phyloP scores from a whole-genome alignment of 2,888 invertebrate genomes.

The Rhamphomyia laevipes region DNA sequence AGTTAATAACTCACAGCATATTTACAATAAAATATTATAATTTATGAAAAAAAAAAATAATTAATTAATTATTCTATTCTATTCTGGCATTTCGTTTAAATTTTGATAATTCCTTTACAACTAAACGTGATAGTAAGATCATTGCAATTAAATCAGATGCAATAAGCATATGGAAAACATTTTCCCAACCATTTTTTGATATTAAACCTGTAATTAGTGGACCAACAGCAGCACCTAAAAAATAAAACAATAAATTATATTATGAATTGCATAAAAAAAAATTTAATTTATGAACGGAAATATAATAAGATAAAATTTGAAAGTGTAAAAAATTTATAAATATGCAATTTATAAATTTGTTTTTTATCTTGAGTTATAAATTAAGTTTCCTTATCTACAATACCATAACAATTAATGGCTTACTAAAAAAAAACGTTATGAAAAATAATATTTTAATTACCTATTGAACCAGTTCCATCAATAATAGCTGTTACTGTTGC shows the following conservation, averaged over 20 bases:
- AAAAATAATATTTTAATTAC: conserved; percentile 12
- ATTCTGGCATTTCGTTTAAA: conserved; percentile 27
- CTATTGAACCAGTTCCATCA: conserved; percentile 74
- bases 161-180: conserved; percentile 87
- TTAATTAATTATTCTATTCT: conserved; percentile 10
- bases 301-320: neutral
- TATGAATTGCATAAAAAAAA: no score
- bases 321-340: neutral
- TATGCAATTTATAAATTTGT: neutral
- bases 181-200: conserved; percentile 62
- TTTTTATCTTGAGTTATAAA: no score
- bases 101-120: conserved; percentile 36
- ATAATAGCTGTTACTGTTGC: conserved; percentile 98
- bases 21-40: no score
- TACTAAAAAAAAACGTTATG: neutral
- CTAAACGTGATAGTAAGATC: conserved; percentile 49
- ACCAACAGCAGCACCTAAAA: conserved; percentile 75
- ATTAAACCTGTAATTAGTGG: conserved; percentile 80
- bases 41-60: no score
- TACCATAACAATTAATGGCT: no score
- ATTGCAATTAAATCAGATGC: conserved; percentile 66
- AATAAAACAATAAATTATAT: neutral
- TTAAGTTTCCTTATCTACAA: no score
- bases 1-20: no score
- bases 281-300: neutral